phyloP scores from a whole-genome alignment of 2,797 vertebrate genomes.

The Sebastes hubbsi region DNA sequence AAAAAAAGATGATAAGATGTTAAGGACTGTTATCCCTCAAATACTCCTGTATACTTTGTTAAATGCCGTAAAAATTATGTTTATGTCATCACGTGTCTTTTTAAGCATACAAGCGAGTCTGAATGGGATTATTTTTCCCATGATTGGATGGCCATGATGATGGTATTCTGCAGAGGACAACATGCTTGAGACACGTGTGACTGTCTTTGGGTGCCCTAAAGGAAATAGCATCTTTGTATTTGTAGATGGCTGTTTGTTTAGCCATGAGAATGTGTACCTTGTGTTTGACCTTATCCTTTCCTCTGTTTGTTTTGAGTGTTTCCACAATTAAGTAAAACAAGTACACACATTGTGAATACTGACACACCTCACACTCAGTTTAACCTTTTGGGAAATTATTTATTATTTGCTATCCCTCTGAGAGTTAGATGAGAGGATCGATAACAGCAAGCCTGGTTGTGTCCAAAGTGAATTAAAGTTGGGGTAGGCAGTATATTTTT shows the following conservation, averaged over 20 bases:
- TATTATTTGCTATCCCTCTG: neutral
- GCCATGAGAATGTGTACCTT: neutral
- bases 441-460: neutral
- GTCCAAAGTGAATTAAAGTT: neutral
- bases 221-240: neutral
- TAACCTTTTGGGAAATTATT: neutral
- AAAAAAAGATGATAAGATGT: no score
- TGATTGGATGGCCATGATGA: neutral
- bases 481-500: no score
- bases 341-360: neutral
- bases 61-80: neutral
- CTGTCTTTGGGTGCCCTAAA: neutral
- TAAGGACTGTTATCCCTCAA: neutral
- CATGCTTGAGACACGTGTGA: neutral
- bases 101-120: neutral
- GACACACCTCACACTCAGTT: neutral
- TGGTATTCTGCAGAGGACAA: neutral
- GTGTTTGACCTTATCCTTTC: neutral
- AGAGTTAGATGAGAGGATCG: neutral
- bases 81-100: neutral
- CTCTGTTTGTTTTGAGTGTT: slow-evolving; percentile 1
- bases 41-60: neutral
- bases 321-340: neutral
- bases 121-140: neutral
- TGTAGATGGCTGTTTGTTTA: slow-evolving; percentile 10